Percentiles rank a stretch among this genome's conserved stretches.
phyloP scores from a whole-genome alignment of 2,113 vertebrate species.

The Nothobranchius kuhntae region DNA sequence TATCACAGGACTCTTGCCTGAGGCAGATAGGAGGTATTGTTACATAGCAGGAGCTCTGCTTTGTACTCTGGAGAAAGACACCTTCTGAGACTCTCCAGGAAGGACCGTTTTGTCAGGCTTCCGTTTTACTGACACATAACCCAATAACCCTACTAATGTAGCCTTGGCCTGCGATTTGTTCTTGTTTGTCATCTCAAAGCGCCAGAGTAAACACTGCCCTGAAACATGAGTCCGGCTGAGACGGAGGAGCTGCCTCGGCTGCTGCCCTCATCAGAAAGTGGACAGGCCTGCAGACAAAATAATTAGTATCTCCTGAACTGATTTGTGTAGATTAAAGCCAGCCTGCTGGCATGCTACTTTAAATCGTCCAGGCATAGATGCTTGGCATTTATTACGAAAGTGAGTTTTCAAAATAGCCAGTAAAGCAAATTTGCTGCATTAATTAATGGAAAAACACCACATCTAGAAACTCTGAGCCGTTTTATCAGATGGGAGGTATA shows the following conservation, averaged over 20 bases:
- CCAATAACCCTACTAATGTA: constrained; percentile 60
- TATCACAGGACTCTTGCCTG: constrained; percentile 26
- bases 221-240: constrained; percentile 45
- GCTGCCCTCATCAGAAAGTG: constrained; percentile 22
- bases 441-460: background rate
- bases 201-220: constrained; percentile 40
- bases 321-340: constrained; percentile 46
- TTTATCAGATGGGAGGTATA: background rate
- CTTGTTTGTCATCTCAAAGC: constrained; percentile 64
- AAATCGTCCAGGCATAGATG: constrained; percentile 7
- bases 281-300: constrained; percentile 29
- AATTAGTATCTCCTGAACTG: constrained; percentile 37
- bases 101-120: constrained; percentile 52
- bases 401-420: background rate
- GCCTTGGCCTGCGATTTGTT: constrained; percentile 56
- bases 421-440: background rate
- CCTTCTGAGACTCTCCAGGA: constrained; percentile 45
- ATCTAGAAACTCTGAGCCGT: background rate
- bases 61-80: constrained; percentile 43
- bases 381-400: background rate
- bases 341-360: background rate
- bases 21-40: constrained; percentile 19
- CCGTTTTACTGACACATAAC: constrained; percentile 54
- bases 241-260: constrained; percentile 22
- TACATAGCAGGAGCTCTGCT: constrained; percentile 37